Evolutionary conservation across 2,113 vertebrate species (phyloP).

Genomic region (Nothocercus nigrocapillus): DNA sequence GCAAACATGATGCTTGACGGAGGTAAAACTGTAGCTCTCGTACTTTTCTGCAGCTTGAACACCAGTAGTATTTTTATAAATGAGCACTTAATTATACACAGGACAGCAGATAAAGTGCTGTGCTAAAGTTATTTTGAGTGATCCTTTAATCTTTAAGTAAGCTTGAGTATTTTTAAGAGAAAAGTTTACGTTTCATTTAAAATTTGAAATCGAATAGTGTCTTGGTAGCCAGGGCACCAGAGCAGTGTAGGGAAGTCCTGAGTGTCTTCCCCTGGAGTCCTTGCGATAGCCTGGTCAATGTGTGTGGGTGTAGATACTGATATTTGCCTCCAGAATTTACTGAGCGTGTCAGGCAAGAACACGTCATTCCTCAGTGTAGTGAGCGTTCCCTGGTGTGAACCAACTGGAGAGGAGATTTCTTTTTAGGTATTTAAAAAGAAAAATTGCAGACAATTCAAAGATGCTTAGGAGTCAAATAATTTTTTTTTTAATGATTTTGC

Average conservation of each 20-base stretch:
- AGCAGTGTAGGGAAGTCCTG: conserved; percentile 33
- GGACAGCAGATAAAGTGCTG: conserved; percentile 38
- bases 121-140: conserved; percentile 23
- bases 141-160: conserved; percentile 47
- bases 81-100: conserved; percentile 22
- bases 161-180: conserved; percentile 30
- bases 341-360: background rate
- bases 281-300: conserved; percentile 40
- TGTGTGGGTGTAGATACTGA: conserved; percentile 37
- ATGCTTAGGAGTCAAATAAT: background rate
- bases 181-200: conserved; percentile 26
- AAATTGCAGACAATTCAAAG: background rate
- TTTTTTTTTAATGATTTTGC: background rate
- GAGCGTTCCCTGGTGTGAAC: background rate
- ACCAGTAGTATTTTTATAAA: background rate
- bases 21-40: conserved; percentile 3
- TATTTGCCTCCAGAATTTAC: conserved; percentile 46
- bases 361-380: no score
- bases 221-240: conserved; percentile 38
- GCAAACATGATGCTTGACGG: background rate
- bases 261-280: background rate
- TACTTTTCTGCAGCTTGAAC: conserved; percentile 19
- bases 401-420: background rate
- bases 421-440: background rate
- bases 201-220: conserved; percentile 34